Base-by-base conservation (phyloP, 2,888 invertebrate genomes). In the Mamestra brassicae region DNA sequence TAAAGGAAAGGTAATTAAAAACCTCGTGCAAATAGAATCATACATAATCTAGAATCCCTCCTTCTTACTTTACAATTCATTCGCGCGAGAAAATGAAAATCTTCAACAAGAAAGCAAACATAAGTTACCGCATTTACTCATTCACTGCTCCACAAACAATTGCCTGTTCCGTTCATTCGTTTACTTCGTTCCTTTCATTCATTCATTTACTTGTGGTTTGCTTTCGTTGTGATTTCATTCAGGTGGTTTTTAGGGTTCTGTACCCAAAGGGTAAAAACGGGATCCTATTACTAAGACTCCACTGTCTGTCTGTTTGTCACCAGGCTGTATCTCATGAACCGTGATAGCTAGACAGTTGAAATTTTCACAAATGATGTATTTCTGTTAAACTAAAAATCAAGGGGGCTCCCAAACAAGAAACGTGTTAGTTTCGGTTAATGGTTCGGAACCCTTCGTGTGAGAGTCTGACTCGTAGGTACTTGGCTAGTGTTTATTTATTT, bases 1-100 rank as follows among this genome's bases (percentile, higher is more conserved):
- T 13, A 10, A 5, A 36, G 8, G 50, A 75, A 66, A 66, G 4
- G 54, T 66, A 80, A 78, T 78, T 74, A 80, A 74, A 79, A 80
- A 52, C 26, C 60, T 61, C n/a, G 11, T 52, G n/a, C 45, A 73
- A 78, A 66, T 36, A 78, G 36, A 74, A 78, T 34, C 55, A 65
- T 61, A 36, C 47, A 79, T 42, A 45, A 79, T 50, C 34, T 50
- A 38, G 4, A 54, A 10, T 11, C 45, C 2, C 2, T n/a, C n/a
- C n/a, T n/a, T 77, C 38, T 45, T 62, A 17, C 45, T 55, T 61
- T 17, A 36, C 80, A 64, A 79, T 55, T 79, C 73, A 79, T 72
- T 72, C 50, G 26, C 38, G 8, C 26, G 54, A 65, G 60, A 60
- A 55, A 73, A 72, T 38, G 5, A 65, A 64, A 65, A 73, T 65